Base-by-base conservation (phyloP, 2,113 vertebrate genomes). In the Mesocricetus auratus region DNA sequence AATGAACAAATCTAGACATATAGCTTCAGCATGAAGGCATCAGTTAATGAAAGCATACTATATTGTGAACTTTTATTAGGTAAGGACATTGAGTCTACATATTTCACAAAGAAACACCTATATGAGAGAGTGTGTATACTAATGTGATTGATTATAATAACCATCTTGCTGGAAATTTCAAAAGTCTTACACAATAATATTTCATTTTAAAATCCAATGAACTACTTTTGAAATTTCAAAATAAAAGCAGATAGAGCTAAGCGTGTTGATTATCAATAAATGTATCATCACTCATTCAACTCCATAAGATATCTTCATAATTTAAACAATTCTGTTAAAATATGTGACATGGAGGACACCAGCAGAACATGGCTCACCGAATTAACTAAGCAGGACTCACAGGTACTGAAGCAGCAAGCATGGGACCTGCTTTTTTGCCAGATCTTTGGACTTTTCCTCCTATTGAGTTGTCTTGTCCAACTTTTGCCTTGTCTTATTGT, bases 201-300 rank as follows among this genome's bases (percentile, higher is more conserved):
- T 93, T 74, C 36, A 29, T 66, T 81, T n/a, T 31, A 26, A 82
- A 94, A 68, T 26, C 66, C 53, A 73, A 47, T 87, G 87, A 86
- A 83, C 95, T 94, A 24, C 7, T 91, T 91, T 92, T 58, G 77
- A 95, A 93, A 91, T 53, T 89, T 58, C 47, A 39, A 42, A 89
- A 56, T 77, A 21, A 90, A 31, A 90, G 87, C 56, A 62, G 50
- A 47, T 45, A 93, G 19, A 58, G 60, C 66, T 93, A 33, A 69
- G 21, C 85, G 33, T 4, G 5, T 33, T 74, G 7, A 53, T 89
- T 87, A 90, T 60, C 42, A 90, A n/a, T 73, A 82, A 71, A n/a
- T 83, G 94, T 68, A 31, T 66, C 7, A 79, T 64, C 50, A 42
- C 71, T 91, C 24, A 90, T 86, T 79, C 1, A 87, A 50, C n/a